Evolutionary conservation across 2,888 invertebrate genomes (phyloP).

Genomic region (Plusia festucae): DNA sequence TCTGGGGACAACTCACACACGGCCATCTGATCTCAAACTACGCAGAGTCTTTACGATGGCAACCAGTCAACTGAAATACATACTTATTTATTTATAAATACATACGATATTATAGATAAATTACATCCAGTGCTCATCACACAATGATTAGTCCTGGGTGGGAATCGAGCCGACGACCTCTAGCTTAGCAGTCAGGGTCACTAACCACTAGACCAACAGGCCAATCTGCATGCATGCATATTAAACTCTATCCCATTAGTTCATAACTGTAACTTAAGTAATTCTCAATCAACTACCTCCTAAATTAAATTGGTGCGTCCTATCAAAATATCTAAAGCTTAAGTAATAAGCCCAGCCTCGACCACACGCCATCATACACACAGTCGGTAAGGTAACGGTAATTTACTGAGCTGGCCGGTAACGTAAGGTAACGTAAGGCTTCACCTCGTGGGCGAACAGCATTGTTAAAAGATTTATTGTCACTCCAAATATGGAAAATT

Average conservation of each 20-base stretch:
- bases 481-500: slow-evolving; percentile 16
- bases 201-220: no score
- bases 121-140: no score
- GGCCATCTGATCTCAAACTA: no score
- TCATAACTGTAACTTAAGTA: background rate
- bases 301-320: background rate
- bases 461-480: slow-evolving; percentile 44
- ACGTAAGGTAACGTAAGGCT: slow-evolving; percentile 14
- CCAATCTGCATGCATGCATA: no score
- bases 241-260: background rate
- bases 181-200: no score
- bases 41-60: no score
- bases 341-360: slow-evolving; percentile 9
- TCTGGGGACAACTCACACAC: no score
- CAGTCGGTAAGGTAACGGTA: slow-evolving; percentile 36
- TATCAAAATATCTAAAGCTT: slow-evolving; percentile 16
- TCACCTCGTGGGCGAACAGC: slow-evolving; percentile 42
- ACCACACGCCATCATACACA: slow-evolving; percentile 41
- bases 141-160: no score
- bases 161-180: no score
- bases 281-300: background rate
- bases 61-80: no score
- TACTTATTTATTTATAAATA: no score
- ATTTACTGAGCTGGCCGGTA: slow-evolving; percentile 16
- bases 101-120: no score